These are phyloP conservation scores for Ondatra zibethicus DNA, from an alignment of 2,113 vertebrate genomes.

Conservation along the genomic window DNA sequence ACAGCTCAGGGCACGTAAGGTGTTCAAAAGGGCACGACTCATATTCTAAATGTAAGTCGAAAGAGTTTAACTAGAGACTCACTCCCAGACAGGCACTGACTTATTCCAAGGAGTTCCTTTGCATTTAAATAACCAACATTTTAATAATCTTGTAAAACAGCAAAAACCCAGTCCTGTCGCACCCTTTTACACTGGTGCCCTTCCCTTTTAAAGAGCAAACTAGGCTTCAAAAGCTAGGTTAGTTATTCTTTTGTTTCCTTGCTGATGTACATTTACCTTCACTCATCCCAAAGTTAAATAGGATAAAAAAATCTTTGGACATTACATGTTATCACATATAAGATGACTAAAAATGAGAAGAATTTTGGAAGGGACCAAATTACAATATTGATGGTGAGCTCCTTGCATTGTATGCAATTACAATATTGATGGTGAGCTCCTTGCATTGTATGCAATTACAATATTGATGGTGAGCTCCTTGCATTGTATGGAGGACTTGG, in stretches of 20 bases:
- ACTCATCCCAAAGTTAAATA: neutral
- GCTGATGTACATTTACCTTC: neutral
- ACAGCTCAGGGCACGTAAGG: neutral
- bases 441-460: no score
- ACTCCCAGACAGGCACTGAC: neutral
- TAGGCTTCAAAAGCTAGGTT: conserved; percentile 1
- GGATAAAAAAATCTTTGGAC: neutral
- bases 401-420: neutral
- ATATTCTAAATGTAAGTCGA: conserved; percentile 22
- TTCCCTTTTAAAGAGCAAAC: neutral
- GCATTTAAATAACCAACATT: neutral
- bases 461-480: neutral
- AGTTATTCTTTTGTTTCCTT: neutral
- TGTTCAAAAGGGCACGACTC: neutral
- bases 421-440: neutral
- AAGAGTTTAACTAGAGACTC: neutral
- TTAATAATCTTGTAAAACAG: conserved; percentile 3
- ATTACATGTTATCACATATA: conserved; percentile 11
- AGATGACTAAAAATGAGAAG: neutral
- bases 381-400: neutral
- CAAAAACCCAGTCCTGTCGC: neutral
- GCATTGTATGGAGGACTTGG: neutral
- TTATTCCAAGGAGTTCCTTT: neutral
- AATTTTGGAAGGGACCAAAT: neutral
- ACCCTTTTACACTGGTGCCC: neutral